phyloP scores from a whole-genome alignment of 2,888 invertebrate species.

The Harpalus rubripes region DNA sequence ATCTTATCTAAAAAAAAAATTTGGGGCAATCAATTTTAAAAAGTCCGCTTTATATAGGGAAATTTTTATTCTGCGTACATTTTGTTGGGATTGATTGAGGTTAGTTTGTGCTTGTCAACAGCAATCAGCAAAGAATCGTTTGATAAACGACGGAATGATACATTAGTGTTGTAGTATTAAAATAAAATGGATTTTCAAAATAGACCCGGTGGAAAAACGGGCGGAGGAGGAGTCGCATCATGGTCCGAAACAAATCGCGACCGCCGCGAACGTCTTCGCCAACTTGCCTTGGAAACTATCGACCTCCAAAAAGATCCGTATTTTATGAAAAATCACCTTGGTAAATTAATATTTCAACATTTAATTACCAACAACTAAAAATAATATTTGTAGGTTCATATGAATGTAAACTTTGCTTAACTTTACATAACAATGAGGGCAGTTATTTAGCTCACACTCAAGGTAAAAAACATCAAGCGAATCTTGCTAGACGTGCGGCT shows the following conservation, averaged over 20 bases:
- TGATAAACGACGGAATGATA: neutral
- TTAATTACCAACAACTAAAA: neutral
- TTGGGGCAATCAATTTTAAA: neutral
- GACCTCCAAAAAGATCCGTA: constrained; percentile 99
- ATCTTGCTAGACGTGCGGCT: constrained; percentile 97
- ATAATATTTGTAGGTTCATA: constrained; percentile 86
- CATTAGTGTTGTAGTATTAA: constrained; percentile 12
- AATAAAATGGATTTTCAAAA: constrained; percentile 98
- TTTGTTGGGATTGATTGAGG: neutral
- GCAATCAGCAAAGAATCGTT: neutral
- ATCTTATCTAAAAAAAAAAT: constrained; percentile 27
- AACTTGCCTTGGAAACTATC: constrained; percentile 98
- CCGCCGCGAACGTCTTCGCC: constrained; percentile 95
- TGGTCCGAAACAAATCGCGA: constrained; percentile 99
- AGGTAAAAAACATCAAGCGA: constrained; percentile 99
- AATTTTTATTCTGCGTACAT: neutral
- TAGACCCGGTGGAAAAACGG: constrained; percentile 98
- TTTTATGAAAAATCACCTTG: constrained; percentile 99
- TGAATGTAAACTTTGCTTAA: constrained; percentile 99
- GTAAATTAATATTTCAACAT: constrained; percentile 75
- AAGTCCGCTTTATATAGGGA: neutral
- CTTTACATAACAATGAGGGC: constrained; percentile 99
- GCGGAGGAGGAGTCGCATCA: constrained; percentile 99
- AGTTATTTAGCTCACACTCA: constrained; percentile 99
- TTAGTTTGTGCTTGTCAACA: neutral